Evolutionary conservation across 2,888 invertebrate species (phyloP).

Genomic region (Drosophila tripunctata): DNA sequence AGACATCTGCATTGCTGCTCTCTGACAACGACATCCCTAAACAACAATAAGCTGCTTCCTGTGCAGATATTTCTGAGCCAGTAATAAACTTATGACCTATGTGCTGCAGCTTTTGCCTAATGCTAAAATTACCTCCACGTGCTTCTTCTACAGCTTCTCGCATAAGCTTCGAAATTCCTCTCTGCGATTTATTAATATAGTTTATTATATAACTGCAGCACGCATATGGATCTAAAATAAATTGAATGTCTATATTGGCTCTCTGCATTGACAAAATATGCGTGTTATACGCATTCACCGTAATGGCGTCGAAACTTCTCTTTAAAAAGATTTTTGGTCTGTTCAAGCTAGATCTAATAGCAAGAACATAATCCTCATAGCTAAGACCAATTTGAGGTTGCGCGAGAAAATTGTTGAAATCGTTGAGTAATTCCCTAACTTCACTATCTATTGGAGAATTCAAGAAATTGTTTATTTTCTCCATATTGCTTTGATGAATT

Average conservation of each 20-base stretch:
- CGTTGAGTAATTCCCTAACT: no score
- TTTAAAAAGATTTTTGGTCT: conserved; percentile 18
- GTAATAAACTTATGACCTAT: conserved; percentile 8
- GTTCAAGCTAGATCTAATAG: conserved; percentile 22
- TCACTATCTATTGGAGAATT: no score
- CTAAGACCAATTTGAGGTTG: not conserved
- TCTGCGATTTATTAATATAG: conserved; percentile 16
- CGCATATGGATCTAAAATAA: conserved; percentile 10
- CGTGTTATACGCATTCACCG: conserved; percentile 8
- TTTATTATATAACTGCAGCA: no score
- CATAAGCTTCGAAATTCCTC: conserved; percentile 17
- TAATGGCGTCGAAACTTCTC: not conserved
- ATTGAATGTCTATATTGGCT: conserved; percentile 16
- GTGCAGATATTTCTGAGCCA: not conserved
- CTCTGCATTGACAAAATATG: conserved; percentile 9
- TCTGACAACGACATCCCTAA: conserved; percentile 7
- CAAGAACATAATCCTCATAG: not conserved
- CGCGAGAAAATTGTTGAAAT: no score
- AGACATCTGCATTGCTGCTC: conserved; percentile 6
- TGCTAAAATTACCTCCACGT: not conserved
- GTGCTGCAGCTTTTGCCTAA: conserved; percentile 7
- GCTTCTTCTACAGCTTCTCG: conserved; percentile 1
- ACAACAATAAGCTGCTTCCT: conserved; percentile 14
- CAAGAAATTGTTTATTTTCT: no score
- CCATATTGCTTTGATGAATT: not conserved